These are phyloP conservation scores for Polydrusus pterygomalis DNA, from an alignment of 2,888 invertebrate species.

Conservation along the genomic window DNA sequence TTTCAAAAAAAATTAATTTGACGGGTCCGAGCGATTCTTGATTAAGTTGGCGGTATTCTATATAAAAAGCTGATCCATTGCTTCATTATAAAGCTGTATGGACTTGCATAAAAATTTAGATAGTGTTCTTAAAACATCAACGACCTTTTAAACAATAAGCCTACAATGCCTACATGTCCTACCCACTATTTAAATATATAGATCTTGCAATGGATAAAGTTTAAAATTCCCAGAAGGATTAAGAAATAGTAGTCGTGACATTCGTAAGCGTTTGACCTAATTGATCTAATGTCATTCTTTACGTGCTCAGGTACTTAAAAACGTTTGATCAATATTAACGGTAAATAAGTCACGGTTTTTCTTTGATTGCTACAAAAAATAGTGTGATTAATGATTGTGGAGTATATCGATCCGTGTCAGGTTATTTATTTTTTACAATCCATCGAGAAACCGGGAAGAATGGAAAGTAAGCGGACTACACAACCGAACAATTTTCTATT, in stretches of 20 bases:
- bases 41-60: too few species aligned
- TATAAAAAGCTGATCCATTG: too few species aligned
- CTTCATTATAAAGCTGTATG: too few species aligned
- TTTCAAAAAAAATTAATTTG: too few species aligned
- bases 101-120: too few species aligned
- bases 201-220: slow-evolving; percentile 15
- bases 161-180: neutral
- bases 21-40: too few species aligned
- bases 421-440: neutral
- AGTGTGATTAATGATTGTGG: neutral
- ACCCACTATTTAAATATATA: neutral
- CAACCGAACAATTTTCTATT: too few species aligned
- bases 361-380: neutral
- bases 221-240: slow-evolving; percentile 26
- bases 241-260: slow-evolving; percentile 36
- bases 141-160: neutral
- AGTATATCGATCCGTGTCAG: neutral
- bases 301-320: slow-evolving; percentile 2
- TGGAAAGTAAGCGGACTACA: too few species aligned
- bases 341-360: slow-evolving; percentile 11
- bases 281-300: slow-evolving; percentile 6
- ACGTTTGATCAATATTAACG: neutral
- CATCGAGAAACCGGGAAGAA: too few species aligned
- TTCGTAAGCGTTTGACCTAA: neutral
- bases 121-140: too few species aligned